These are phyloP conservation scores for Metaphire vulgaris DNA, from an alignment of 1,140 invertebrate genomes.

Conservation along the genomic window DNA sequence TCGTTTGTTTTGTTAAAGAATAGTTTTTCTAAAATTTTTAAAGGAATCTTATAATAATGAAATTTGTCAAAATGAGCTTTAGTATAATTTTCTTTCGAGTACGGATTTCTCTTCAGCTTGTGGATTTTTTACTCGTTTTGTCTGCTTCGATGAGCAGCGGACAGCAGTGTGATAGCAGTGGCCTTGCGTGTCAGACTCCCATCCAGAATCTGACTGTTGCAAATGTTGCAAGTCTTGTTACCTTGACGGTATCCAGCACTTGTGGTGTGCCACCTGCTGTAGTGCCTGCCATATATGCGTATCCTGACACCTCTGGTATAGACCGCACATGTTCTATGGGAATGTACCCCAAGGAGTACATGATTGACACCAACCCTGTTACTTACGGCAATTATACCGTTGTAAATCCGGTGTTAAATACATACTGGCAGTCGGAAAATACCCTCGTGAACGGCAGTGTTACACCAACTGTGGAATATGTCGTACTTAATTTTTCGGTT, in stretches of 20 bases:
- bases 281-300: not conserved
- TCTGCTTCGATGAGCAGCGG: not conserved
- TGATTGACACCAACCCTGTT: not conserved
- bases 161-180: not conserved
- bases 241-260: not conserved
- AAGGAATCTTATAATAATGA: too few relatives aligned
- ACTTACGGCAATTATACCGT: not conserved
- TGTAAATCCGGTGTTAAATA: not conserved
- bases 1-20: too few relatives aligned
- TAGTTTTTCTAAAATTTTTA: too few relatives aligned
- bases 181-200: not conserved
- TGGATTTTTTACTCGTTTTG: not conserved
- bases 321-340: not conserved
- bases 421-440: not conserved
- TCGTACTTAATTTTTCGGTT: not conserved
- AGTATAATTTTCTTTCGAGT: too few relatives aligned
- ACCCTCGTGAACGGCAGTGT: not conserved
- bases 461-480: not conserved
- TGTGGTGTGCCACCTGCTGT: not conserved
- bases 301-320: not conserved
- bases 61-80: too few relatives aligned
- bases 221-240: too few relatives aligned
- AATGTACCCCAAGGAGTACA: not conserved
- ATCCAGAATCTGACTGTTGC: not conserved
- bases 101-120: too few relatives aligned